Base-by-base conservation (phyloP, 1,140 invertebrate species). In the Eupristina koningsbergeri region DNA sequence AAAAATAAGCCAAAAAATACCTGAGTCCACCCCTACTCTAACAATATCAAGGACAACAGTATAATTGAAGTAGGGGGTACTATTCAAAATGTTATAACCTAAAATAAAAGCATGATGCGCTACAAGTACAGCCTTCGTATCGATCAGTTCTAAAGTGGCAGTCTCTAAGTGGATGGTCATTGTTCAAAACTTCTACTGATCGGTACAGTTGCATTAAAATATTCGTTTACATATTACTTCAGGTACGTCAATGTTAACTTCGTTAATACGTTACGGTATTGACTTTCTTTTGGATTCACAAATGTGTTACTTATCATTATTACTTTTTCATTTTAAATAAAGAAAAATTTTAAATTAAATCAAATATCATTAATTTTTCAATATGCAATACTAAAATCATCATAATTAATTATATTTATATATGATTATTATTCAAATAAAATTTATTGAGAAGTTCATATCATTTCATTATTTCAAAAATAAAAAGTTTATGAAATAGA, bases 61-160 rank as follows among this genome's bases (percentile, higher is more conserved):
- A 77, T 50, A 73, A 31, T n/a, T 34, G 69, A 58, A 86, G 85
- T 69, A 77, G 79, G 84, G 53, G 77, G 83, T 29, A 36, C 36
- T 82, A 87, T 83, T 86, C 86, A 87, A 47, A 87, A 86, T 87
- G 86, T 87, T 88, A 89, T 89, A 89, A 89, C 90, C 89, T 90
- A 91, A 90, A 91, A 90, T 91, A 91, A 91, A 91, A 90, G 90
- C 90, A 83, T 85, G 89, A 89, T 87, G 88, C 85, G 88, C 88
- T 85, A 83, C 85, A 89, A 89, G 88, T 85, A 86, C 81, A 76
- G 41, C 17, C 71, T 58, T 80, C 78, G 69, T 80, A 84, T 53
- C 84, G 85, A 74, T 86, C 87, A 83, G 85, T 64, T 53, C 86
- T 78, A 87, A 86, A 67, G 81, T 67, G 76, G 77, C n/a, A 26